These are phyloP conservation scores for Chrysomallon squamiferum DNA, from an alignment of 1,140 invertebrate genomes.

Conservation along the genomic window DNA sequence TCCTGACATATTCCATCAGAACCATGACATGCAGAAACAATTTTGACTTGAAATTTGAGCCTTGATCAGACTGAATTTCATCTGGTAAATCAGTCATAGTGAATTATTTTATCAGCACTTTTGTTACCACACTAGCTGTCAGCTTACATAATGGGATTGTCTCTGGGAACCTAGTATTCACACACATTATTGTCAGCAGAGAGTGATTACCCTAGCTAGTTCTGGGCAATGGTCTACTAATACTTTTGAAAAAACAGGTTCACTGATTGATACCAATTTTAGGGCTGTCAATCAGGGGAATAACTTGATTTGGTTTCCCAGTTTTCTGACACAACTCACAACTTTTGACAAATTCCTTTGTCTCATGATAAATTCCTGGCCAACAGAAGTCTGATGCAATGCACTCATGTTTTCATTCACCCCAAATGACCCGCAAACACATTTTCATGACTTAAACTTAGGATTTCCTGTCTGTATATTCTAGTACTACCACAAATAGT, in stretches of 20 bases:
- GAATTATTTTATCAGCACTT: too few relatives aligned
- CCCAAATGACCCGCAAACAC: slow-evolving; percentile 17
- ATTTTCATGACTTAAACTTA: slow-evolving; percentile 11
- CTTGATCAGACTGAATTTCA: too few relatives aligned
- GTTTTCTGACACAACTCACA: slow-evolving; percentile 25
- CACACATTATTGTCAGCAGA: too few relatives aligned
- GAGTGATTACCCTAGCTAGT: slow-evolving; percentile 14
- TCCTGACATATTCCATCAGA: slow-evolving; percentile 8
- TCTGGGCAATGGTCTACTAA: slow-evolving; percentile 18
- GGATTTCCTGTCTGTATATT: slow-evolving; percentile 1
- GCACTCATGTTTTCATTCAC: slow-evolving; percentile 10
- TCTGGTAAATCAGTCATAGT: too few relatives aligned
- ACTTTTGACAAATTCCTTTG: slow-evolving; percentile 12
- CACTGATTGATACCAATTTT: slow-evolving; percentile 16
- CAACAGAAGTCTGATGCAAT: slow-evolving; percentile 17
- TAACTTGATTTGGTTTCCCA: slow-evolving; percentile 24
- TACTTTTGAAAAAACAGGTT: slow-evolving; percentile 18
- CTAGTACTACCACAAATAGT: too few relatives aligned
- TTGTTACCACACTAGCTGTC: too few relatives aligned
- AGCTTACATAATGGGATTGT: too few relatives aligned
- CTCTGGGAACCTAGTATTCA: too few relatives aligned
- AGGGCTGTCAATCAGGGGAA: slow-evolving; percentile 14
- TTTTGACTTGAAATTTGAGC: too few relatives aligned
- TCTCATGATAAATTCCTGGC: slow-evolving; percentile 15
- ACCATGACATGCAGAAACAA: too few relatives aligned